phyloP scores from a whole-genome alignment of 2,797 vertebrate genomes.

The Coregonus suidteri region DNA sequence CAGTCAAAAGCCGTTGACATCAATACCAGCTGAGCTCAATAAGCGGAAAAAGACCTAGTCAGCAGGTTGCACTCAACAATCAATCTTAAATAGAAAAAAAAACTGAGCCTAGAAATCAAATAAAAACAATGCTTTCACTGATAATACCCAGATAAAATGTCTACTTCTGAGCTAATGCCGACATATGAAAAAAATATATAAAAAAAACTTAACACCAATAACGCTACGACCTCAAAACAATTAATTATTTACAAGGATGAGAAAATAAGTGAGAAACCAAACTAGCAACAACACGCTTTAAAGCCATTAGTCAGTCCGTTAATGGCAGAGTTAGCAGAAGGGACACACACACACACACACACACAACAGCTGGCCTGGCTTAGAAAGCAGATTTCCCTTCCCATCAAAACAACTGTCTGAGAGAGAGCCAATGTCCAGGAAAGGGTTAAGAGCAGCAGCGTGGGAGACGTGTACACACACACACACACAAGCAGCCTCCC shows the following conservation, averaged over 20 bases:
- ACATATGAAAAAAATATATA: not conserved
- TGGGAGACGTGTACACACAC: conserved; percentile 39
- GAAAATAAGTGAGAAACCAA: not conserved
- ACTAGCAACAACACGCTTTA: not conserved
- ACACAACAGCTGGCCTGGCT: not conserved
- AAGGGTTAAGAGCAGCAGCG: conserved; percentile 45
- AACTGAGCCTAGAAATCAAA: conserved; percentile 1
- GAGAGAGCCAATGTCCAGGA: conserved; percentile 1
- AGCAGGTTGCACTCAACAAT: conserved; percentile 38
- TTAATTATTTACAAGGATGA: not conserved
- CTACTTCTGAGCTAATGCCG: not conserved
- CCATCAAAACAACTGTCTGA: conserved; percentile 5
- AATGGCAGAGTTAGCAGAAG: not conserved
- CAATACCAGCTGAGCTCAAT: conserved; percentile 33
- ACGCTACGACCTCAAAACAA: not conserved
- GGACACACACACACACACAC: not conserved
- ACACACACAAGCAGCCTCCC: conserved; percentile 37
- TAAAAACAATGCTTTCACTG: not conserved
- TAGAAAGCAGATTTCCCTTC: not conserved
- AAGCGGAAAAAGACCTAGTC: conserved; percentile 7
- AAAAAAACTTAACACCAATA: not conserved
- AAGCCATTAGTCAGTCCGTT: not conserved
- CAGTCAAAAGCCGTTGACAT: conserved; percentile 21
- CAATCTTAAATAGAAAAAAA: conserved; percentile 28
- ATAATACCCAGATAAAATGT: not conserved